Base-by-base conservation (phyloP, 2,113 vertebrate genomes). In the Upupa epops region DNA sequence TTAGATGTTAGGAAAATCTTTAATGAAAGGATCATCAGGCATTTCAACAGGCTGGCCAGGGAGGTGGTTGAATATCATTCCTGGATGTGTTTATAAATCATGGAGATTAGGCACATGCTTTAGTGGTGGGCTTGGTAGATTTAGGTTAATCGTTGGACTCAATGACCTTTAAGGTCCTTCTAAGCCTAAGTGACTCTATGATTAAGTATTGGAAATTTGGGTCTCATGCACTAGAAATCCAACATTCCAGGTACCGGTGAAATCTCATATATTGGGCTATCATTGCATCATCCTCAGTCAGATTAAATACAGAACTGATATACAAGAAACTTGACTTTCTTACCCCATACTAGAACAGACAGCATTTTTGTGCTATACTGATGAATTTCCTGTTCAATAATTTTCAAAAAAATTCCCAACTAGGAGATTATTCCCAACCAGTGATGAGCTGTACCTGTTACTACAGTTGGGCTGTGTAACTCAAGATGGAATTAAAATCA, bases 271-370 rank as follows among this genome's bases (percentile, higher is more conserved):
- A 66, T 74, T 68, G 56, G 16, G 25, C 22, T 63, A 58, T 11
- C 11, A 10, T 16, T 74, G 5, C 15, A 83, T 14, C 12, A n/a
- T 42, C 40, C 13, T 31, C 71, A 68, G 58, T 72, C 29, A 25
- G 13, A 51, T 25, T 63, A 86, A 83, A 89, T 12, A 49, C 1
- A 66, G 14, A 52, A 4, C n/a, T 22, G 42, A 83, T 18, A 73
- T 2, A 63, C 5, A 42, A 58, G 24, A 73, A 59, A 4, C 6
- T 10, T 15, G 10, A 28, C 9, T 31, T n/a, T 51, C 56, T 51
- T n/a, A n/a, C 71, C 13, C 9, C 5, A 34, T 0, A 2, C 15
- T 46, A 63, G 26, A 76, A 76, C 0, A 1, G 15, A 2, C 0
- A 0, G 5, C 36, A 66, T 48, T 74, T 78, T 25, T 42, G 19